These are phyloP conservation scores for Heliothis subflexa DNA, from an alignment of 1,140 invertebrate species.

Conservation along the genomic window DNA sequence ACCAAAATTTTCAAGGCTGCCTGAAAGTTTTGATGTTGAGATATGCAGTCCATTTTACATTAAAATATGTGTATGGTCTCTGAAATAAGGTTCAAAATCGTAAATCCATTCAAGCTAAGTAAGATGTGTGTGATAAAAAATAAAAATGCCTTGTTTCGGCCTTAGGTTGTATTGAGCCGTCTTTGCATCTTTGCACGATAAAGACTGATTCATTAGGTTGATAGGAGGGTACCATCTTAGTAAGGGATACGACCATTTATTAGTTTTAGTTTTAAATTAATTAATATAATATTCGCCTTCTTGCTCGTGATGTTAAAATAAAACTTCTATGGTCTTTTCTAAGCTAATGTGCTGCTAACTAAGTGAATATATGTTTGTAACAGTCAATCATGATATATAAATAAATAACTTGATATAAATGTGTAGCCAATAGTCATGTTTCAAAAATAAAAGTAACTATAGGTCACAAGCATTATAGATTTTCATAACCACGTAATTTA, in stretches of 20 bases:
- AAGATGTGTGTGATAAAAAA: slow-evolving; percentile 20
- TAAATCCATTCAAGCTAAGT: background rate
- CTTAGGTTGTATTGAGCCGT: slow-evolving; percentile 47
- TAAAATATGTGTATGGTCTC: background rate
- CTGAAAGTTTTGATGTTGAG: too few species aligned
- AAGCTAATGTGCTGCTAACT: too few species aligned
- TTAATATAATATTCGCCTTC: background rate
- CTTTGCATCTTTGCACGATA: slow-evolving; percentile 53
- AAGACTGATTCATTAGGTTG: slow-evolving; percentile 52
- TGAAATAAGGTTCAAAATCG: slow-evolving; percentile 17
- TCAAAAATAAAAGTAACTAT: too few species aligned
- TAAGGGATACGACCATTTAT: slow-evolving; percentile 3
- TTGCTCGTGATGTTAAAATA: background rate
- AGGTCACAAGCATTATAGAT: too few species aligned
- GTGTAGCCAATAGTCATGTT: too few species aligned
- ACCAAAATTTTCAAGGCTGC: too few species aligned
- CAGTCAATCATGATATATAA: too few species aligned
- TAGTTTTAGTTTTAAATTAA: background rate
- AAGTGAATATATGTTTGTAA: too few species aligned
- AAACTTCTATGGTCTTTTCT: background rate
- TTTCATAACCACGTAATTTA: too few species aligned
- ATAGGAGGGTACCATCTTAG: slow-evolving; percentile 27
- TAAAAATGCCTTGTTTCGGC: slow-evolving; percentile 47
- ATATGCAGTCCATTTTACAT: background rate
- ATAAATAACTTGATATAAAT: too few species aligned